phyloP scores from a whole-genome alignment of 2,888 invertebrate genomes.

The Lepidonotus clava region DNA sequence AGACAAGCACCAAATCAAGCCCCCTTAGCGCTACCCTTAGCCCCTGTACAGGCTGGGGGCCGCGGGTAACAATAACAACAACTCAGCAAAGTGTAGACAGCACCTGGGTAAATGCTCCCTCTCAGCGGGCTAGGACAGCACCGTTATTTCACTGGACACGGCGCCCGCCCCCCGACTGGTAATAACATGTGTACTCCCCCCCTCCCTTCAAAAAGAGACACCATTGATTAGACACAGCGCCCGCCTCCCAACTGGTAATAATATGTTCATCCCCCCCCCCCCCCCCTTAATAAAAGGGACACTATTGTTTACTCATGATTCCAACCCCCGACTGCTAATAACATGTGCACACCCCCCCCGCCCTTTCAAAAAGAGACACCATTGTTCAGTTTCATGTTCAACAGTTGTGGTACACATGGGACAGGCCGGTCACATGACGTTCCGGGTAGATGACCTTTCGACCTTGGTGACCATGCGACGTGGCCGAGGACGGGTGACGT shows the following conservation, averaged over 20 bases:
- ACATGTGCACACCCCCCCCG: neutral
- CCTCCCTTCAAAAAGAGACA: no score
- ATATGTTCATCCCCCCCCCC: neutral
- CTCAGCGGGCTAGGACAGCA: neutral
- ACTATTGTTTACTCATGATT: neutral
- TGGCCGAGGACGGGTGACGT: no score
- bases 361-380: neutral
- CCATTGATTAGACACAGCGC: neutral
- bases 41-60: no score
- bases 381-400: neutral
- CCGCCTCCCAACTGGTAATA: neutral
- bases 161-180: neutral
- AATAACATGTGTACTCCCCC: neutral
- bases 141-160: neutral
- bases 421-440: neutral
- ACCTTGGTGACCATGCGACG: neutral
- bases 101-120: slow-evolving; percentile 3
- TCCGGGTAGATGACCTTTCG: neutral
- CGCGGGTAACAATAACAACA: no score
- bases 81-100: slow-evolving; percentile 6
- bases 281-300: neutral
- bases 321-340: no score
- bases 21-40: no score
- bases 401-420: neutral
- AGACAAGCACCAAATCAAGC: neutral